A percentile compares a stretch with the other conserved stretches of the same genome.
These are phyloP conservation scores for Drosophila sulfurigaster DNA, from an alignment of 1,140 invertebrate genomes.

Conservation along the genomic window DNA sequence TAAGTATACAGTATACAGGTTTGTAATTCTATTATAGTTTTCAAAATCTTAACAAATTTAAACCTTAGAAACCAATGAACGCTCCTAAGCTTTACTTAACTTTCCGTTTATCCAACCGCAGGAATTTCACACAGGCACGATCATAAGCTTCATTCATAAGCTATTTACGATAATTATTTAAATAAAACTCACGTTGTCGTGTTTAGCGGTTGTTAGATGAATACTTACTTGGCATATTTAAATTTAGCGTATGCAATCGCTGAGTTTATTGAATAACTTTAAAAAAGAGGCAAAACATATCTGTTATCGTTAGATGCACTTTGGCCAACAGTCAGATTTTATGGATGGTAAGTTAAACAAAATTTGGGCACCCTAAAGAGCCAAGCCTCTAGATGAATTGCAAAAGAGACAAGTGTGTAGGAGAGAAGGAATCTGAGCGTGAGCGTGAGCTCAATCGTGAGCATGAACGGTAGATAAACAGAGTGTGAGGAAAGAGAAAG, in stretches of 20 bases:
- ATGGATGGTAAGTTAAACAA: background rate
- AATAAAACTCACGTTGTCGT: constrained; percentile 63
- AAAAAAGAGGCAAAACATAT: too few relatives aligned
- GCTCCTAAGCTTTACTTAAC: background rate
- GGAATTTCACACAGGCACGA: constrained; percentile 40
- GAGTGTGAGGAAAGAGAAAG: background rate
- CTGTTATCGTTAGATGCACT: background rate
- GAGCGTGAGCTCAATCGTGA: constrained; percentile 9
- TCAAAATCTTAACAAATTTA: background rate
- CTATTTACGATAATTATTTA: constrained; percentile 41
- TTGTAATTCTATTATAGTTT: background rate
- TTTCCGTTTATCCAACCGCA: background rate
- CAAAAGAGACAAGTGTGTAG: background rate
- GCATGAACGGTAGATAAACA: constrained; percentile 18
- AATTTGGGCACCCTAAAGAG: constrained; percentile 7
- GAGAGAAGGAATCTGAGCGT: background rate
- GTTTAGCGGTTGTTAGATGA: constrained; percentile 32
- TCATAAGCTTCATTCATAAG: constrained; percentile 36
- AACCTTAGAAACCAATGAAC: too few relatives aligned
- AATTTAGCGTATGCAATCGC: background rate
- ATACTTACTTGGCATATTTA: constrained; percentile 1
- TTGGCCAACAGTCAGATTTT: background rate
- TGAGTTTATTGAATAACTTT: background rate
- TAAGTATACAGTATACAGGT: background rate
- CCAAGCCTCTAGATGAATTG: background rate